Evolutionary conservation across 2,888 invertebrate genomes (phyloP), one percentile per base, ranked within the genome.

Genomic region (Ephialtes manifestator): DNA sequence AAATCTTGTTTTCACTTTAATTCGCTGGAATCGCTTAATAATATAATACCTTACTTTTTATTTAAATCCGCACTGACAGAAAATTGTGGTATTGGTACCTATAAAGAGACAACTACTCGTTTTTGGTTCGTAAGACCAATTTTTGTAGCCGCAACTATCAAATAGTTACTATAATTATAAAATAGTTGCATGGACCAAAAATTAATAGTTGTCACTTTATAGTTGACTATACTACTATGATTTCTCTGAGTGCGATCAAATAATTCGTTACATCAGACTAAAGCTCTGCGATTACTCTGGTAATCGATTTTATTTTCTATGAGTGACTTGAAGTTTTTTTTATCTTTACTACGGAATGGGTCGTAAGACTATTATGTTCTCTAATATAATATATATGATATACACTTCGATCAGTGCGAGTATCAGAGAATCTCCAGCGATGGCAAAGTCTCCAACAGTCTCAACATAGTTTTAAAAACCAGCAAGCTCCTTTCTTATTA

Each of bases 391-490:
- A 13, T 20, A 67, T 67, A 43, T 43, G 18, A 39, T 10, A 8
- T n/a, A 18, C 10, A 67, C 13, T 67, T 24, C 13, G 43, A 46
- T n/a, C 70, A 20, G 53, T 31, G 18, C n/a, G 13, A 70, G 31
- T 31, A 70, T 31, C 28, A 24, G 28, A 74, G 15, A 65, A 20
- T 65, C 39, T 51, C 51, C 13, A 63, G 3, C 28, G 43, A 35
- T 46, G 35, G 35, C 60, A 48, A 46, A 31, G 28, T 1, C 51
- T 63, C 31, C 24, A 18, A 35, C 39, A 55, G 15, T 65, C 51
- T 76, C 53, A 24, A 65, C 39, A 65, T 53, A 67, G n/a, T n/a
- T 28, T 7, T n/a, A 68, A 39, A 43, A 67, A 43, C n/a, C 31
- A 24, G 35, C 51, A 18, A 53, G 28, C 28, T 28, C 24, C n/a